A percentile compares a stretch with the other conserved stretches of the same genome.
Conservation (phyloP, 53 echinoderm and acorn worm species). For the Arbacia lixula region DNA sequence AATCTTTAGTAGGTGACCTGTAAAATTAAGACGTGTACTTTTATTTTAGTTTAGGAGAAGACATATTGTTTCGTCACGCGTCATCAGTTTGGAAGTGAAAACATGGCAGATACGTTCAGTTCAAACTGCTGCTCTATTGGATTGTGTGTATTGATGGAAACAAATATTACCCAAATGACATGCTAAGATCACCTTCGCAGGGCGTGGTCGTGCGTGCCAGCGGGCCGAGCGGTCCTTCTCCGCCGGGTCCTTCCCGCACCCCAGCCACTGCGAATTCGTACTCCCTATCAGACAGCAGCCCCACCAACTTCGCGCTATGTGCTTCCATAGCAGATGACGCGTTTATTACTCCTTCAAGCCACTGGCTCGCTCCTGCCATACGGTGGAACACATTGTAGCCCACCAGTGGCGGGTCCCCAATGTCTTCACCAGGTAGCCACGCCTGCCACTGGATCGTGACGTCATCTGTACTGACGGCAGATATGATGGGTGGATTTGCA, state of each 20-base stretch:
- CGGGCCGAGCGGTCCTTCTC: constrained; percentile 1
- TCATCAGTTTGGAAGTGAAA: too few relatives aligned
- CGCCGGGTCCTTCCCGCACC: constrained; percentile 21
- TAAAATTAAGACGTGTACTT: too few relatives aligned
- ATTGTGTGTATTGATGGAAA: too few relatives aligned
- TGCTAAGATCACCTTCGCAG: constrained; percentile 17
- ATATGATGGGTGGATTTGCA: constrained; percentile 18
- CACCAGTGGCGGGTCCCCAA: constrained; percentile 18
- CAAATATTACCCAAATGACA: too few relatives aligned
- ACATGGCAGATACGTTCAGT: too few relatives aligned
- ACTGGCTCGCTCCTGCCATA: neutral
- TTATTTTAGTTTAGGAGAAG: too few relatives aligned
- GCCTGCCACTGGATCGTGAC: constrained; percentile 58
- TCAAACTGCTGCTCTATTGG: too few relatives aligned
- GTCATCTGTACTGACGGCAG: neutral
- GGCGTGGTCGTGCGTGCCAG: neutral
- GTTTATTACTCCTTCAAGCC: neutral
- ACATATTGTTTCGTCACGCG: too few relatives aligned
- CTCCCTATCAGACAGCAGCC: neutral
- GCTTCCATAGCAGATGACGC: too few relatives aligned
- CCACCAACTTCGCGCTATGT: constrained; percentile 1
- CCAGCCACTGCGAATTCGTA: constrained; percentile 15
- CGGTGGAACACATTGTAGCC: constrained; percentile 16
- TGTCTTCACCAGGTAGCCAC: constrained; percentile 33
- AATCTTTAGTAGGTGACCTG: too few relatives aligned